A percentile compares a stretch with the other conserved stretches of the same genome.
These are phyloP conservation scores for Conchocele bisecta DNA, from an alignment of 2,888 invertebrate genomes.

Conservation along the genomic window DNA sequence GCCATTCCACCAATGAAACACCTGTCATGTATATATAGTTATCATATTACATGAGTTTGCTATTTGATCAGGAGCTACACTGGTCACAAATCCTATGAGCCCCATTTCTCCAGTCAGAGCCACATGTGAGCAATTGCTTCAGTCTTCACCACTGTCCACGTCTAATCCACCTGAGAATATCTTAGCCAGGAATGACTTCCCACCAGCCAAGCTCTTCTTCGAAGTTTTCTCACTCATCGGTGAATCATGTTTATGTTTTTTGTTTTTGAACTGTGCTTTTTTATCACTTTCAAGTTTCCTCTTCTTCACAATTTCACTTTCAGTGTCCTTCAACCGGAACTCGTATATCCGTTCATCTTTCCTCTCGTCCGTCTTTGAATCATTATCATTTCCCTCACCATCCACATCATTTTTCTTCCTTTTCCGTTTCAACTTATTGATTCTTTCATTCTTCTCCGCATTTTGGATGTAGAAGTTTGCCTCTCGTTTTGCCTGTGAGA, in stretches of 20 bases:
- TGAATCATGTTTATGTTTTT: constrained; percentile 28
- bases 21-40: too few species aligned
- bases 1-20: too few species aligned
- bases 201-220: constrained; percentile 5
- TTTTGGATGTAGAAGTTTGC: constrained; percentile 91
- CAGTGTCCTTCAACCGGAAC: constrained; percentile 70
- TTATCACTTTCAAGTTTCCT: constrained; percentile 31
- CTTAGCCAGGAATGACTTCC: constrained; percentile 67
- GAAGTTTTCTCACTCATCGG: not conserved
- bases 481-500: constrained; percentile 92
- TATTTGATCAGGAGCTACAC: too few species aligned
- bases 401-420: constrained; percentile 42
- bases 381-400: constrained; percentile 17
- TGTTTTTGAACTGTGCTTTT: constrained; percentile 18
- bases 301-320: constrained; percentile 69
- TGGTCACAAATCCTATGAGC: too few species aligned
- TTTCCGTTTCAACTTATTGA: constrained; percentile 60
- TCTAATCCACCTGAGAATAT: constrained; percentile 69
- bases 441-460: constrained; percentile 86
- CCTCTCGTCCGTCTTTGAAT: constrained; percentile 19
- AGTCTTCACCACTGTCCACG: constrained; percentile 24
- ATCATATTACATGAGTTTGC: too few species aligned
- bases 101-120: too few species aligned
- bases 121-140: too few species aligned
- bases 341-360: constrained; percentile 52